Evolutionary conservation across 2,888 invertebrate species (phyloP).

Genomic region (Ceriagrion tenellum): DNA sequence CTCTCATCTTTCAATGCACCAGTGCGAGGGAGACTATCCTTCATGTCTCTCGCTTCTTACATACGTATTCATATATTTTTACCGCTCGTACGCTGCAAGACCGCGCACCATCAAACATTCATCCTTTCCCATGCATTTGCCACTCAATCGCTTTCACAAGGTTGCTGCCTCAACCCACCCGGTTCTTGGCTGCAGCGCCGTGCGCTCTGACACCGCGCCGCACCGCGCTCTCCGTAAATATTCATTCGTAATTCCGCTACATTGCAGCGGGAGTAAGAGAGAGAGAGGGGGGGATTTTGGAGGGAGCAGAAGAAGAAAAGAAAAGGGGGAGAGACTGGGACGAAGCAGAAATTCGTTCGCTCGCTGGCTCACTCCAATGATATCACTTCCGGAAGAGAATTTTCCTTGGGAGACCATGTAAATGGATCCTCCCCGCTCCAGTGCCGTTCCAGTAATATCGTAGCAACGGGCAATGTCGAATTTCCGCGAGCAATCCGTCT

Average conservation of each 20-base stretch:
- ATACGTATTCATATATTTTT: neutral
- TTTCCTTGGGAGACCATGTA: neutral
- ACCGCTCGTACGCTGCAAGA: neutral
- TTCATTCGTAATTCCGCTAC: constrained; percentile 7
- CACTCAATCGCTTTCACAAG: neutral
- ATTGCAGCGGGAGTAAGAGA: neutral
- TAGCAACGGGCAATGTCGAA: neutral
- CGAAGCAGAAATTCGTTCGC: neutral
- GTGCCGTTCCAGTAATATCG: neutral
- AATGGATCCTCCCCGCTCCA: neutral
- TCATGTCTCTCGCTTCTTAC: neutral
- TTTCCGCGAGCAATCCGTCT: no score
- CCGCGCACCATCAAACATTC: neutral
- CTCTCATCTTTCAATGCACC: neutral
- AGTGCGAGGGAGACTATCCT: neutral
- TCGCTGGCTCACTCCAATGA: neutral
- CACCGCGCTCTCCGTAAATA: neutral
- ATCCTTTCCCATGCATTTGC: neutral
- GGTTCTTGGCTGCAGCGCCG: neutral
- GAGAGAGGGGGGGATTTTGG: neutral
- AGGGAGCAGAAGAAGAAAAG: neutral
- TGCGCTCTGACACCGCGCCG: neutral
- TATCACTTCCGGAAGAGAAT: neutral
- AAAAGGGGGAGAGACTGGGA: neutral
- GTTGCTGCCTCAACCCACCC: neutral